Base-by-base conservation (phyloP, 2,888 invertebrate species). In the Oxyteleia sp. region DNA sequence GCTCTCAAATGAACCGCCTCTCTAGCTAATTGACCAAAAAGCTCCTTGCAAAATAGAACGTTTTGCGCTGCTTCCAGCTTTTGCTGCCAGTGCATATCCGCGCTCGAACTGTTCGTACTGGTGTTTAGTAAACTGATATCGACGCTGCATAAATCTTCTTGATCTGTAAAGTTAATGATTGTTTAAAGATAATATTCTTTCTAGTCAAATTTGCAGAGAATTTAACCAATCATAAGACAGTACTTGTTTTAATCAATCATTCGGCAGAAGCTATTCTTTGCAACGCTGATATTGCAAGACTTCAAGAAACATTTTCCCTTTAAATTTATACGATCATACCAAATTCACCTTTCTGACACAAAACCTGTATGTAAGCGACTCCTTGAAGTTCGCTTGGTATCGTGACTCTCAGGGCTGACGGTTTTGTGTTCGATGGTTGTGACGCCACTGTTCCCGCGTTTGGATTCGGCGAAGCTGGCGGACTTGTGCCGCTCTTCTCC, bases 61-160 rank as follows among this genome's bases (percentile, higher is more conserved):
- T 99, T 99, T 92, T 99, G 99, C 0, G 99, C 99, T 0, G 98
- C 98, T 92, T 99, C 99, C n/a, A 99, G 94, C 89, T 98, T 98
- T 91, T 98, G 97, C 89, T 99, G 98, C 99, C 99, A 99, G 90
- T 98, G 97, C 85, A 96, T 95, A 86, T 97, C 97, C 0, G 96
- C 95, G 78, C 96, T 96, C 0, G 96, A 95, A 79, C 95, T 95
- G 66, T 96, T 95, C 0, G 97, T 96, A 49, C 96, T 96, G 87
- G 97, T 95, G 0, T 97, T 97, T 11, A 97, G 95, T 0, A 97
- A 94, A 91, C 96, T 97, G 2, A 98, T 95, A 32, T 96, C 96
- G 0, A 97, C 97, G 66, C 97, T 97, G 86, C 97, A 97, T 20
- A 98, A 95, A 90, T 97, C 97, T 93, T 98, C 98, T 94, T 98